These are phyloP conservation scores for Papilio machaon DNA, from an alignment of 1,140 invertebrate species.

Conservation along the genomic window DNA sequence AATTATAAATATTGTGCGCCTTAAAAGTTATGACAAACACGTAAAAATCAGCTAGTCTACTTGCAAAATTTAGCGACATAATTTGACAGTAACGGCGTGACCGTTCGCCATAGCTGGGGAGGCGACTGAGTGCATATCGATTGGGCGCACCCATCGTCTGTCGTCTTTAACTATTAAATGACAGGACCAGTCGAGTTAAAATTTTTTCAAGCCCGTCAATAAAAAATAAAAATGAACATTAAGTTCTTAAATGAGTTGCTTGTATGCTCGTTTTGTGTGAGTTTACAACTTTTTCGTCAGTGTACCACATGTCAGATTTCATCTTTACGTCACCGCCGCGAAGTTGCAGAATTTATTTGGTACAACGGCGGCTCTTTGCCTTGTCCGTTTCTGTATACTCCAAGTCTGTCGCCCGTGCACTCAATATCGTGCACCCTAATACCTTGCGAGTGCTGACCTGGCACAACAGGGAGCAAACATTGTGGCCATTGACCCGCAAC, in stretches of 20 bases:
- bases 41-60: neutral
- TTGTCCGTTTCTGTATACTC: too few species aligned
- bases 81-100: conserved; percentile 8
- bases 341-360: too few species aligned
- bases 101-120: neutral
- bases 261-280: too few species aligned
- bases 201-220: too few species aligned
- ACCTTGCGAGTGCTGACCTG: conserved; percentile 28
- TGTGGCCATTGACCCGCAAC: conserved; percentile 28
- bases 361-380: too few species aligned
- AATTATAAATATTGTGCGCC: neutral
- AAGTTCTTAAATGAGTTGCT: too few species aligned
- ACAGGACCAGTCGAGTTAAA: too few species aligned
- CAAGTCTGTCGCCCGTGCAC: neutral
- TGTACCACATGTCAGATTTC: too few species aligned
- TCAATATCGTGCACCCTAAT: conserved; percentile 19
- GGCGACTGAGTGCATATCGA: conserved; percentile 17
- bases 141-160: neutral
- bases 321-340: too few species aligned
- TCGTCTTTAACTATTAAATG: too few species aligned
- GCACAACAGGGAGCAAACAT: conserved; percentile 13
- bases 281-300: too few species aligned
- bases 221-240: too few species aligned
- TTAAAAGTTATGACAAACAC: neutral
- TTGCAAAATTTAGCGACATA: neutral